Base-by-base conservation (phyloP, 1,140 invertebrate genomes). In the Mya arenaria region DNA sequence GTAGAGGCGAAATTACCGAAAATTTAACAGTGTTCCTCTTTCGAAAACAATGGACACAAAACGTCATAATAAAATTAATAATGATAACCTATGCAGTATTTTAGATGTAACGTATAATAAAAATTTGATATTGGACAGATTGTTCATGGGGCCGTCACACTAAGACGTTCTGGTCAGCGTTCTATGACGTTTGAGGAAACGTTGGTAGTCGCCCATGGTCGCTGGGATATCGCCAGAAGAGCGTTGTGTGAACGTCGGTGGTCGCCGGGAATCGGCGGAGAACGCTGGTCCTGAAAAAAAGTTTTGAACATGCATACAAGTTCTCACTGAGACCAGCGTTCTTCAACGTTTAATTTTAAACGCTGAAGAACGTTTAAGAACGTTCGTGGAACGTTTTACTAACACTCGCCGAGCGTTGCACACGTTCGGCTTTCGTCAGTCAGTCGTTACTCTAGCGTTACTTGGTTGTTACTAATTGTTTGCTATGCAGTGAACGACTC, bases 161-260 rank as follows among this genome's bases (percentile, higher is more conserved):
- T 37, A 65, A 17, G 13, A 65, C 62, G 62, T 65, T 65, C 62
- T 65, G 34, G 62, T 65, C 34, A 65, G 62, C 62, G 62, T 65
- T 65, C 62, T 65, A 25, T 62, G 58, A 62, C 58, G 58, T 62
- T 62, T 62, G 28, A 62, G 58, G n/a, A 68, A 68, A 68, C 66
- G 58, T 28, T 62, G 58, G 58, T 62, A 65, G 32, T 65, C 62
- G 62, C 32, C 62, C 17, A 65, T 65, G 62, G 56, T 58, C 56
- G n/a, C 56, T n/a, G n/a, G n/a, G 8, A 6, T 63, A 30, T 28
- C 13, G 30, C 60, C 60, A 23, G 10, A 10, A 63, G 60, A 63
- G 60, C 60, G n/a, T 63, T 63, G 60, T 63, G 60, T 63, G 60
- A 32, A 63, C 60, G 60, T n/a, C 30, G 60, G 28, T 63, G 5